Conservation (phyloP, 1,140 invertebrate species). For the fruit fly (Drosophila melanogaster) region DNA sequence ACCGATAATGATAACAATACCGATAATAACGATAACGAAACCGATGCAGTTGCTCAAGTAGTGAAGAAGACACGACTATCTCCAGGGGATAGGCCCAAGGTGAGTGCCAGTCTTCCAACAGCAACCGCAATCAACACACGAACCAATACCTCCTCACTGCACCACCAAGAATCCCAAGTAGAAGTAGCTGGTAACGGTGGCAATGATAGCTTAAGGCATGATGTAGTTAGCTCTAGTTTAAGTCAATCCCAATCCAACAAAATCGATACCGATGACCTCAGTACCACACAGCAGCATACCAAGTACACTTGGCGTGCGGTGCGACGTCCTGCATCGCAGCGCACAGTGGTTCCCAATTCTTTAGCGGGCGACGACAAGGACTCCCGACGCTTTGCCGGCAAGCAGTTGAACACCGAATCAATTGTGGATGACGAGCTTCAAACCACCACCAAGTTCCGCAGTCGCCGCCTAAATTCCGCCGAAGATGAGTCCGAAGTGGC, state of each 20-base stretch:
- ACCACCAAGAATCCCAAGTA: constrained; percentile 50
- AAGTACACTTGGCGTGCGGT: constrained; percentile 50
- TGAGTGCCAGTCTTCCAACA: constrained; percentile 69
- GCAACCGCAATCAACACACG: constrained; percentile 43
- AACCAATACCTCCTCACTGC: constrained; percentile 43
- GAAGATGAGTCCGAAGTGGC: constrained; percentile 40
- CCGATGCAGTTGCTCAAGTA: constrained; percentile 59
- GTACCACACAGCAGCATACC: constrained; percentile 18
- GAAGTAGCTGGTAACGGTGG: constrained; percentile 73
- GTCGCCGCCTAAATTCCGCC: constrained; percentile 50
- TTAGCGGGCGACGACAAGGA: constrained; percentile 46
- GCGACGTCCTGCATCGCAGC: constrained; percentile 18
- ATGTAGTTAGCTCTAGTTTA: constrained; percentile 74
- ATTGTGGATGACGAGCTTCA: constrained; percentile 9
- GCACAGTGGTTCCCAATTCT: constrained; percentile 32
- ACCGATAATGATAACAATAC: constrained; percentile 42
- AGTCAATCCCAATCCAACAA: constrained; percentile 40
- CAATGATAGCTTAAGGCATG: constrained; percentile 78
- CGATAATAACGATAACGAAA: constrained; percentile 45
- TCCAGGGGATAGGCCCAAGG: constrained; percentile 74
- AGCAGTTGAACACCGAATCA: constrained; percentile 48
- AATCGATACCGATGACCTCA: constrained; percentile 14
- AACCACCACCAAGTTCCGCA: constrained; percentile 31
- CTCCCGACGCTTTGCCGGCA: constrained; percentile 70
- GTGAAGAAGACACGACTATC: constrained; percentile 63